Conservation (phyloP, 2,113 vertebrate species). For the Nicator chloris region DNA sequence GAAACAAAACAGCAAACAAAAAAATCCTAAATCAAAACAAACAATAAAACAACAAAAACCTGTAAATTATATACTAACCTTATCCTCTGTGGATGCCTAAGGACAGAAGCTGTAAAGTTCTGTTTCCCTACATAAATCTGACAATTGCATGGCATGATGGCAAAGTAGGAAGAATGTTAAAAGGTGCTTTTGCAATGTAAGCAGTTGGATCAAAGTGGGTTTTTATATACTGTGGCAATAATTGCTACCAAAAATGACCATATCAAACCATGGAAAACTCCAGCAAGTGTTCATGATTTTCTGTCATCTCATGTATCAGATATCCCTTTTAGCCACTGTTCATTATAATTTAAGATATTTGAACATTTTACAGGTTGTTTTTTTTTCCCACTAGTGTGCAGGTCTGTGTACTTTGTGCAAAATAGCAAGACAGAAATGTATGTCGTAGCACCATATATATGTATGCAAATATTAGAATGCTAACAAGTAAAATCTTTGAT, state of each 20-base stretch:
- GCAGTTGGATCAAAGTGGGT: neutral
- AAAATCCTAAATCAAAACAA: neutral
- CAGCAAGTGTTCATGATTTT: neutral
- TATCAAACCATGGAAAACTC: neutral
- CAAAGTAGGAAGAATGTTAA: neutral
- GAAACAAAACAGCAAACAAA: too few relatives aligned
- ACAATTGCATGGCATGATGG: neutral
- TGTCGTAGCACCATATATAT: neutral
- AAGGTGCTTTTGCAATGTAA: neutral
- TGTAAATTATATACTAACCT: neutral
- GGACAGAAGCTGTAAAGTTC: neutral
- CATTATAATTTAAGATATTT: neutral
- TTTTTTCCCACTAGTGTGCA: neutral
- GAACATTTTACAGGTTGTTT: neutral
- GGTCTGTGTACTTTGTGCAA: neutral
- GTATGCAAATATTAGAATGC: neutral
- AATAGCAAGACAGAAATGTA: neutral
- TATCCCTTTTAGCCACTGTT: fast-evolving
- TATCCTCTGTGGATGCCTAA: neutral
- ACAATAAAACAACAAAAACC: neutral
- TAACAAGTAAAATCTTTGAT: neutral
- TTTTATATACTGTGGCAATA: neutral
- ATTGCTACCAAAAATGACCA: neutral
- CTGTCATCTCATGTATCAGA: neutral
- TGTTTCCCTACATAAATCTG: neutral